A percentile compares a stretch with the other conserved stretches of the same genome.
phyloP scores from a whole-genome alignment of 2,113 vertebrate species.

The Trichechus manatus region DNA sequence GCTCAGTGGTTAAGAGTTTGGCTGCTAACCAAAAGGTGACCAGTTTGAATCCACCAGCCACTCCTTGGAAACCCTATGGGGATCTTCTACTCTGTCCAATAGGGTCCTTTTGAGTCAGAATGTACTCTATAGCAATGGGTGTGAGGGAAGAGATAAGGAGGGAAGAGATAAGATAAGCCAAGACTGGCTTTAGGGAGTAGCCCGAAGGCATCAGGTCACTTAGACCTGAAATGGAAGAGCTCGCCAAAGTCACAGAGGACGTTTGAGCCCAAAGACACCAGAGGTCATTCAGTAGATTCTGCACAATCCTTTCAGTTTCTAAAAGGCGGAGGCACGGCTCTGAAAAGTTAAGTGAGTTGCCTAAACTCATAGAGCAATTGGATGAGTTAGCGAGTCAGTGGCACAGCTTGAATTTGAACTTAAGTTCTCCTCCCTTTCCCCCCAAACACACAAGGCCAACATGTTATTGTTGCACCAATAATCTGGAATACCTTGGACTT shows the following conservation, averaged over 20 bases:
- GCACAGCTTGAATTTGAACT: neutral
- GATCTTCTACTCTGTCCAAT: no score
- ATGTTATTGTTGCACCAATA: neutral
- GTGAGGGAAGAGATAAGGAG: neutral
- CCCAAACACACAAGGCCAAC: neutral
- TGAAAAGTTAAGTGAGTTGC: neutral
- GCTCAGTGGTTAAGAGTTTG: no score
- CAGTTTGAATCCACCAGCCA: no score
- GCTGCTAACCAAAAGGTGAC: no score
- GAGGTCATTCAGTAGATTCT: neutral
- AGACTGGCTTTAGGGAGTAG: neutral
- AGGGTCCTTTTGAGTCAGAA: no score
- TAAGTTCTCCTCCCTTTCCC: neutral
- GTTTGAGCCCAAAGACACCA: slow-evolving; percentile 4
- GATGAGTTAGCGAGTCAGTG: neutral
- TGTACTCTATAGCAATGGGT: no score
- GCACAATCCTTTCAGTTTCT: neutral
- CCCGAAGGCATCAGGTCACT: neutral
- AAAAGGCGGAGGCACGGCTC: neutral
- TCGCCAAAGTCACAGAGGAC: neutral
- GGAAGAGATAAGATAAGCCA: no score
- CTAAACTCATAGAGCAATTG: neutral
- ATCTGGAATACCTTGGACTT: neutral
- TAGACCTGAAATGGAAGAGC: neutral
- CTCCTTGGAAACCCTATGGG: no score